These are phyloP conservation scores for Bombus picipes DNA, from an alignment of 1,140 invertebrate species.

Conservation along the genomic window DNA sequence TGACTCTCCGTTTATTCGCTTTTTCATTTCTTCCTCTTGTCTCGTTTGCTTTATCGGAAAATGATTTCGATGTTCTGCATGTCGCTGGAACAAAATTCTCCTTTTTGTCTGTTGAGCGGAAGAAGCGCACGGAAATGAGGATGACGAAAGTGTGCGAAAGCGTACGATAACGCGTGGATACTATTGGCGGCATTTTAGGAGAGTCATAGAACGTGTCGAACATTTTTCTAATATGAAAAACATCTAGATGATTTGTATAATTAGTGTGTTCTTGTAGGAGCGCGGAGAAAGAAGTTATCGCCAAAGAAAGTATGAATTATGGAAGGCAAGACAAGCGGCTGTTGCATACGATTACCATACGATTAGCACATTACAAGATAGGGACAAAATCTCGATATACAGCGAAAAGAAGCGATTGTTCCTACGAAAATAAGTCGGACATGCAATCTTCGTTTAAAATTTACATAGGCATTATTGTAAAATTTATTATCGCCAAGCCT, in stretches of 20 bases:
- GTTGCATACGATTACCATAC: slow-evolving; percentile 33
- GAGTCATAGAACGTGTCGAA: no score
- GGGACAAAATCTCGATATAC: slow-evolving; percentile 2
- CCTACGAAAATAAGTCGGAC: neutral
- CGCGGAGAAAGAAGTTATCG: slow-evolving; percentile 29
- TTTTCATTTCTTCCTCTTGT: neutral
- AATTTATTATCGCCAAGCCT: neutral
- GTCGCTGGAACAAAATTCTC: neutral
- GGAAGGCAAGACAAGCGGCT: slow-evolving; percentile 22
- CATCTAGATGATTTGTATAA: neutral
- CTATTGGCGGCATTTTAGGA: neutral
- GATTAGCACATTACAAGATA: slow-evolving; percentile 18
- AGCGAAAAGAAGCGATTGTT: neutral
- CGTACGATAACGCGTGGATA: neutral
- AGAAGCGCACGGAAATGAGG: neutral
- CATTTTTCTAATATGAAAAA: no score
- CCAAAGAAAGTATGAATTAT: slow-evolving; percentile 20
- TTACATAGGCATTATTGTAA: neutral
- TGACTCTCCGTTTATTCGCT: neutral
- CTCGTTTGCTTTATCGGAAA: neutral
- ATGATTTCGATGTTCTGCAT: slow-evolving; percentile 7
- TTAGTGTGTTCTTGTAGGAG: neutral
- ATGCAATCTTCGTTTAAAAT: neutral
- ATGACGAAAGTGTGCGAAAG: no score
- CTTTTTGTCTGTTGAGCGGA: neutral